A percentile compares a stretch with the other conserved stretches of the same genome.
Evolutionary conservation across 2,888 invertebrate genomes (phyloP).

Genomic region (Ceraclea dissimilis): DNA sequence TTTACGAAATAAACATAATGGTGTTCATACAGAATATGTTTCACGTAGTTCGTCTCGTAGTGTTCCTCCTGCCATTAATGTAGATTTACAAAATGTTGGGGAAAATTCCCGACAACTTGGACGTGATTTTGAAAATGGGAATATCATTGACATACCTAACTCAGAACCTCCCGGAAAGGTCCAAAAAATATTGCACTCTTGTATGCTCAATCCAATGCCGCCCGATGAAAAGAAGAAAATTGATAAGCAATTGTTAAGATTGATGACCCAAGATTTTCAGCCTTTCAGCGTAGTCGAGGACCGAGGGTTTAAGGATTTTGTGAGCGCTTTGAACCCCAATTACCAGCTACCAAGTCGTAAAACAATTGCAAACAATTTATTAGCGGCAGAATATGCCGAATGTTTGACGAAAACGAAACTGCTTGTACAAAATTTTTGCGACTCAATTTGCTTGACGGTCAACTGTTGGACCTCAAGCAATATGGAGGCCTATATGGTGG

Average conservation of each 20-base stretch:
- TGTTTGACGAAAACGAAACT: not conserved
- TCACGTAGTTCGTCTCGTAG: not conserved
- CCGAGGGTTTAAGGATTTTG: not conserved
- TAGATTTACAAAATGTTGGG: too few species aligned
- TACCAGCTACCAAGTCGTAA: not conserved
- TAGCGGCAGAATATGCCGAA: not conserved
- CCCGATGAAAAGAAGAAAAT: not conserved
- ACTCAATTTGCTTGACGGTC: not conserved
- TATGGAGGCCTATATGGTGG: conserved; percentile 1
- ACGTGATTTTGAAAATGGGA: too few species aligned
- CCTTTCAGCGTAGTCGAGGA: conserved; percentile 3
- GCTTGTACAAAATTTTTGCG: not conserved
- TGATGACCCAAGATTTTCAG: conserved; percentile 1
- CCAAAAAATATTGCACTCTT: not conserved
- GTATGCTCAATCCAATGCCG: not conserved
- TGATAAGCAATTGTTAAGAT: not conserved
- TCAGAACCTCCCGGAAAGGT: not conserved
- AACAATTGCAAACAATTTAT: not conserved
- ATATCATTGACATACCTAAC: not conserved
- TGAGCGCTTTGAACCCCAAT: not conserved
- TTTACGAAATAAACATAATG: not conserved
- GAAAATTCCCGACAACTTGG: too few species aligned
- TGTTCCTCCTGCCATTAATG: not conserved
- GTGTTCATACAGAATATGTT: not conserved
- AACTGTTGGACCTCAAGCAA: not conserved